Evolutionary conservation across 2,888 invertebrate genomes (phyloP).

Genomic region (Lasioglossum marginatum): DNA sequence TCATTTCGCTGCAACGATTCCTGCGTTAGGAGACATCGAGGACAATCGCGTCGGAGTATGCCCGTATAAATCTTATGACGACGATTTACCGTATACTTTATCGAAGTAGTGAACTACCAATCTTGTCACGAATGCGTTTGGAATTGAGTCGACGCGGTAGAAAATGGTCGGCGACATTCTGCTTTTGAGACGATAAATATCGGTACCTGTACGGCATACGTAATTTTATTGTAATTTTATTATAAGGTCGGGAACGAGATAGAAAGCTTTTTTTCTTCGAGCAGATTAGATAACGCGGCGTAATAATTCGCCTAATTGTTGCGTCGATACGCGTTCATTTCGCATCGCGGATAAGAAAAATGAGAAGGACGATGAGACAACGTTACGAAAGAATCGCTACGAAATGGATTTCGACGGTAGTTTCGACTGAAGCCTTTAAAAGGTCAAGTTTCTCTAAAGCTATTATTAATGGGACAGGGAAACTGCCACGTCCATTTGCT

Average conservation of each 20-base stretch:
- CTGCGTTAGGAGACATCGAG: neutral
- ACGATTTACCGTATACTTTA: conserved; percentile 22
- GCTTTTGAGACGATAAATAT: neutral
- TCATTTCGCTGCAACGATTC: neutral
- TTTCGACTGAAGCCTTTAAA: conserved; percentile 75
- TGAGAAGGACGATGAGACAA: neutral
- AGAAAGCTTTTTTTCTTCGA: neutral
- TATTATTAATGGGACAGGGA: conserved; percentile 77
- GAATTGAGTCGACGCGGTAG: conserved; percentile 27
- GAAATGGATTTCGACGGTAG: conserved; percentile 43
- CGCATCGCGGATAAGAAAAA: neutral
- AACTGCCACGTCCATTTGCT: conserved; percentile 68
- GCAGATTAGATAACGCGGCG: neutral
- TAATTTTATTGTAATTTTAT: neutral
- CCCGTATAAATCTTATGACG: neutral
- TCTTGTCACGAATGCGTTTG: conserved; percentile 18
- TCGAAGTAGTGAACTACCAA: conserved; percentile 1
- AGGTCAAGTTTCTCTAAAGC: conserved; percentile 78
- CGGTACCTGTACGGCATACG: neutral
- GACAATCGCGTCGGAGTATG: conserved; percentile 10
- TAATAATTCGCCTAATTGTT: neutral
- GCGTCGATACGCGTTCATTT: neutral
- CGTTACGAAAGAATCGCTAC: conserved; percentile 8
- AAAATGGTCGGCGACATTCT: conserved; percentile 20
- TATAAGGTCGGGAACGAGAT: neutral